Evolutionary conservation across 2,888 invertebrate genomes (phyloP), one percentile per base, ranked within the genome.

Genomic region (Drosophila neotestacea): DNA sequence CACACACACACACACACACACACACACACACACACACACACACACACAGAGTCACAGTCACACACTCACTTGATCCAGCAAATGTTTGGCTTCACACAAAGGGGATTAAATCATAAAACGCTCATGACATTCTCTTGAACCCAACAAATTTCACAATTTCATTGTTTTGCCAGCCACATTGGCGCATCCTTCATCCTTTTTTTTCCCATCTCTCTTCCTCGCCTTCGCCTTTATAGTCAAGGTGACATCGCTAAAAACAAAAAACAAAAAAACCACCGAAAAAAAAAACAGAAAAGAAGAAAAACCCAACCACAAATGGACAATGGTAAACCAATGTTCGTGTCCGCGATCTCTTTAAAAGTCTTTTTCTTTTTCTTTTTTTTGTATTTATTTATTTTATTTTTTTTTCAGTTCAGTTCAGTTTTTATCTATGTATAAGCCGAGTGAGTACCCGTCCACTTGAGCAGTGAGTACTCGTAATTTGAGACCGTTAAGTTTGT

Each of bases 81-180:
- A 70, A 83, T 85, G 83, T 83, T 79, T 85, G 79, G 66, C 86
- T 83, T 79, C 81, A 75, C 84, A 81, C 77, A 79, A 86, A 79
- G 68, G 69, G 81, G 86, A 86, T 85, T 84, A 83, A 79, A 82
- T 70, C 82, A 73, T 79, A 77, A 84, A 83, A 68, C 60, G 62
- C 72, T 76, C 73, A 72, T 54, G 70, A 78, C 70, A 76, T 77
- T 70, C 77, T 65, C 46, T 73, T 54, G 63, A 66, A 59, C 47
- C 70, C 63, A 63, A 51, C 34, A 41, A 72, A 73, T 73, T 82
- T 60, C 73, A 70, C 72, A 85, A 70, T 78, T 73, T 85, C 85
- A 85, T 85, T 82, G 85, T 83, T 82, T 85, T 80, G 81, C 75
- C 82, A 85, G 75, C 82, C 81, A 70, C 74, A 63, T 62, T 81